Evolutionary conservation across 1,140 invertebrate genomes (phyloP).

Genomic region (Sminthurides bifidus): DNA sequence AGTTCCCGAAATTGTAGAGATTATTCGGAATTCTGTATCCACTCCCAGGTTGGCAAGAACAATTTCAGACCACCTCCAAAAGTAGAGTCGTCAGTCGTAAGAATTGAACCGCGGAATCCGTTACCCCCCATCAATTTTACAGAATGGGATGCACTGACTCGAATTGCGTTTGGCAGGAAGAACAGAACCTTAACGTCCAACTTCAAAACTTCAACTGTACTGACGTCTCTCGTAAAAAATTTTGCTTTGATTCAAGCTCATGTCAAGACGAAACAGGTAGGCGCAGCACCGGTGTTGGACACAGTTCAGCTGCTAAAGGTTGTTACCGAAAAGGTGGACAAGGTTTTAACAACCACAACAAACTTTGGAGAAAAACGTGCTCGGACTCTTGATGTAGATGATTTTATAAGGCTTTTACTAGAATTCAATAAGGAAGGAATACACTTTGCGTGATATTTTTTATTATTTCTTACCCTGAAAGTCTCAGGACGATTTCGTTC

Average conservation of each 20-base stretch:
- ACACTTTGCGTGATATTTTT: constrained; percentile 58
- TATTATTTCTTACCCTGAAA: too few species aligned
- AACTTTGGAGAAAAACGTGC: constrained; percentile 68
- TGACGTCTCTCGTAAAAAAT: constrained; percentile 80
- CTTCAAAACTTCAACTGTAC: constrained; percentile 72
- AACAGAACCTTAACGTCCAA: constrained; percentile 81
- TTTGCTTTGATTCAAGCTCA: constrained; percentile 64
- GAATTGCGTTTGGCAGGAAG: constrained; percentile 89
- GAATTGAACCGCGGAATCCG: constrained; percentile 92
- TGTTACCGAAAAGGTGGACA: constrained; percentile 51
- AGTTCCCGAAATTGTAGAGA: too few species aligned
- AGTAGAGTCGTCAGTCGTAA: constrained; percentile 96
- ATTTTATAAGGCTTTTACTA: constrained; percentile 66
- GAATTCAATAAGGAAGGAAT: constrained; percentile 79
- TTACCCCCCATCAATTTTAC: constrained; percentile 90
- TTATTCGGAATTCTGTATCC: constrained; percentile 25
- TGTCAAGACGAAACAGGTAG: background rate
- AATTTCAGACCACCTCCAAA: constrained; percentile 97
- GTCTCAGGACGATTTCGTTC: too few species aligned
- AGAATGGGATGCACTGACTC: constrained; percentile 94
- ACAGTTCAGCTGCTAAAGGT: constrained; percentile 6
- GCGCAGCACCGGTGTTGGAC: background rate
- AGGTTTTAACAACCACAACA: constrained; percentile 51
- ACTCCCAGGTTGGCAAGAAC: constrained; percentile 75
- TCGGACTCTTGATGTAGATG: constrained; percentile 89